Evolutionary conservation across 1,140 invertebrate species (phyloP).

Genomic region (Cherax quadricarinatus): DNA sequence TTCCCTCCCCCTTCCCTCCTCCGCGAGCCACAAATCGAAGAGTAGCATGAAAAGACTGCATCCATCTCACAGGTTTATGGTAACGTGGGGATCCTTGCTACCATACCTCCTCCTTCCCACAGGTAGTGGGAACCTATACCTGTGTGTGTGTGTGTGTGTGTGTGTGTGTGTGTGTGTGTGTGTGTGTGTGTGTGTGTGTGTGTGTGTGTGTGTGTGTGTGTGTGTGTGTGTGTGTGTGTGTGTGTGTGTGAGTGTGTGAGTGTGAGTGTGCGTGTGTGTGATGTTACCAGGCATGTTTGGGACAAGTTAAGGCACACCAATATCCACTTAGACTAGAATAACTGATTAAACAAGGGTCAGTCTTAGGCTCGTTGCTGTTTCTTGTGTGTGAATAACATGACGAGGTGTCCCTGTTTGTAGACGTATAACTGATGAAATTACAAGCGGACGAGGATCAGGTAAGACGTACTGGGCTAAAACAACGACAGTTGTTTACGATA

Average conservation of each 20-base stretch:
- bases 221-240: not conserved
- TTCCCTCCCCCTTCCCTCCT: not conserved
- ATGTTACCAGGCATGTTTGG: too few species aligned
- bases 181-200: constrained; percentile 28
- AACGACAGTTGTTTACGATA: too few species aligned
- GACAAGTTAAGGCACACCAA: too few species aligned
- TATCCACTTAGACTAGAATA: too few species aligned
- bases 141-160: constrained; percentile 27
- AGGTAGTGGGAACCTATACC: not conserved
- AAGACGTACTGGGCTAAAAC: too few species aligned
- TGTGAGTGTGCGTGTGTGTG: not conserved
- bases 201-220: constrained; percentile 27
- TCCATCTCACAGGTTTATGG: not conserved
- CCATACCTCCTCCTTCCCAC: not conserved
- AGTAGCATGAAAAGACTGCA: not conserved
- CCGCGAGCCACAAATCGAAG: not conserved
- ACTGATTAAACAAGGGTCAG: too few species aligned
- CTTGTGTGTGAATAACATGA: too few species aligned
- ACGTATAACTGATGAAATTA: too few species aligned
- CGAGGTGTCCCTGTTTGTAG: too few species aligned
- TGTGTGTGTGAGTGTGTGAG: constrained; percentile 14
- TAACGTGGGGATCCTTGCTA: too few species aligned
- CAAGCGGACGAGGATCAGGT: too few species aligned
- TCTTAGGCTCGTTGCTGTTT: too few species aligned
- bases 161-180: not conserved